These are phyloP conservation scores for Emydura subglobosa DNA, from an alignment of 2,113 vertebrate species.

Conservation along the genomic window DNA sequence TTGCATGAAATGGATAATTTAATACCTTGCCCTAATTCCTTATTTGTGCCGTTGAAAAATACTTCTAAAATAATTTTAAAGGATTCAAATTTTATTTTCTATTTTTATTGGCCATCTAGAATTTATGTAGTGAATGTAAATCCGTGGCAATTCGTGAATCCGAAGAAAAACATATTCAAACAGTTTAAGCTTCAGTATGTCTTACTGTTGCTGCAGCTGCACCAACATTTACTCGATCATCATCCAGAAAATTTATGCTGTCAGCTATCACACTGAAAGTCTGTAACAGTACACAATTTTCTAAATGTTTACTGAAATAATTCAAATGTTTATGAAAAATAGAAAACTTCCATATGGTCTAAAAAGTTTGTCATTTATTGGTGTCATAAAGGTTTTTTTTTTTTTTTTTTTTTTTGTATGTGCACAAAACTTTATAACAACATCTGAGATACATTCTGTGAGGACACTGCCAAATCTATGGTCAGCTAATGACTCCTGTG, in stretches of 20 bases:
- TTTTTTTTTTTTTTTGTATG: conserved; percentile 48
- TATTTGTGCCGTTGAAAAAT: conserved; percentile 50
- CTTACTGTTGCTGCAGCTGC: conserved; percentile 70
- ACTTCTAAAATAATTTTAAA: conserved; percentile 53
- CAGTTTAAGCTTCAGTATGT: conserved; percentile 32
- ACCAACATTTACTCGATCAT: conserved; percentile 63
- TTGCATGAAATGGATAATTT: conserved; percentile 58
- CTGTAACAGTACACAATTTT: conserved; percentile 46
- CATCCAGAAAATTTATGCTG: conserved; percentile 61
- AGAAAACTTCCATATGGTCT: conserved; percentile 54
- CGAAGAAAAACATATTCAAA: conserved; percentile 47
- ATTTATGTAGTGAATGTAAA: conserved; percentile 41
- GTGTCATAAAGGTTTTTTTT: conserved; percentile 18
- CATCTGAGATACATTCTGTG: conserved; percentile 59
- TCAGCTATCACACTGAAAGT: conserved; percentile 61
- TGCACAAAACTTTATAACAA: conserved; percentile 25
- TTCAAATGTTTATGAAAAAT: conserved; percentile 67
- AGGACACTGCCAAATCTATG: conserved; percentile 53
- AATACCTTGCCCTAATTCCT: conserved; percentile 25
- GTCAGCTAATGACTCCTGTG: conserved; percentile 23
- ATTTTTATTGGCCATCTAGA: conserved; percentile 65
- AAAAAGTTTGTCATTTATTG: conserved; percentile 61
- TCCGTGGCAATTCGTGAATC: conserved; percentile 40
- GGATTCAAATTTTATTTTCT: conserved; percentile 64
- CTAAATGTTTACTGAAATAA: conserved; percentile 61